A percentile compares a stretch with the other conserved stretches of the same genome.
These are phyloP conservation scores for Platerodrilus igneus DNA, from an alignment of 2,888 invertebrate species.

Conservation along the genomic window DNA sequence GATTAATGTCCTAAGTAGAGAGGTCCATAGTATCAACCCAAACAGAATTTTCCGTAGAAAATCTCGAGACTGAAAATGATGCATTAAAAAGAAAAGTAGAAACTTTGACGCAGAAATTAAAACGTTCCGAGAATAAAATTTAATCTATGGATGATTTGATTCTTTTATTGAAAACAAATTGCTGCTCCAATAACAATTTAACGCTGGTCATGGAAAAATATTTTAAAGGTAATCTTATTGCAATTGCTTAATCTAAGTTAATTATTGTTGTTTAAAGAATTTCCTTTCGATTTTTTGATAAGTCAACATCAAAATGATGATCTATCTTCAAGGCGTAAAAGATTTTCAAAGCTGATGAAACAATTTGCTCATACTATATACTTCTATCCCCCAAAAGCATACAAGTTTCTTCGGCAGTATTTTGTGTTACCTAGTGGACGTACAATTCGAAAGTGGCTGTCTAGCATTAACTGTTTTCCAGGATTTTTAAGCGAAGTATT, in stretches of 20 bases:
- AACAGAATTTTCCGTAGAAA: too few relatives aligned
- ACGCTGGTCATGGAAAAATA: constrained; percentile 8
- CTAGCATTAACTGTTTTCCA: constrained; percentile 7
- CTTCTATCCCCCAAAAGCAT: constrained; percentile 14
- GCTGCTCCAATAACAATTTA: constrained; percentile 9
- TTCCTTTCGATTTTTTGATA: constrained; percentile 8
- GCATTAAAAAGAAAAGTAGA: constrained; percentile 8
- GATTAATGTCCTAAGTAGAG: too few relatives aligned
- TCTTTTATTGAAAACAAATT: constrained; percentile 8
- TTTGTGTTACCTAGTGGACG: constrained; percentile 12
- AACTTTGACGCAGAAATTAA: constrained; percentile 12
- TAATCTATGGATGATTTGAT: constrained; percentile 12
- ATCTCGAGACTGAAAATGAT: too few relatives aligned
- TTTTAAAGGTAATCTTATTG: constrained; percentile 9
- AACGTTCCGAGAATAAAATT: constrained; percentile 9
- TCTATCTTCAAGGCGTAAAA: background rate
- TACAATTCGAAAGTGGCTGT: constrained; percentile 14
- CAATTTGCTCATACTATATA: constrained; percentile 15
- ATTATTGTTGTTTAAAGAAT: constrained; percentile 2
- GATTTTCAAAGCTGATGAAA: constrained; percentile 12
- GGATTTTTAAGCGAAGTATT: constrained; percentile 12
- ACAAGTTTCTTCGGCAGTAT: constrained; percentile 9
- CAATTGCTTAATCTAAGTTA: background rate
- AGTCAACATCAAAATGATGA: constrained; percentile 1
- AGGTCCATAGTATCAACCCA: too few relatives aligned